These are phyloP conservation scores for Nemotelus nigrinus DNA, from an alignment of 2,888 invertebrate species.

Conservation along the genomic window DNA sequence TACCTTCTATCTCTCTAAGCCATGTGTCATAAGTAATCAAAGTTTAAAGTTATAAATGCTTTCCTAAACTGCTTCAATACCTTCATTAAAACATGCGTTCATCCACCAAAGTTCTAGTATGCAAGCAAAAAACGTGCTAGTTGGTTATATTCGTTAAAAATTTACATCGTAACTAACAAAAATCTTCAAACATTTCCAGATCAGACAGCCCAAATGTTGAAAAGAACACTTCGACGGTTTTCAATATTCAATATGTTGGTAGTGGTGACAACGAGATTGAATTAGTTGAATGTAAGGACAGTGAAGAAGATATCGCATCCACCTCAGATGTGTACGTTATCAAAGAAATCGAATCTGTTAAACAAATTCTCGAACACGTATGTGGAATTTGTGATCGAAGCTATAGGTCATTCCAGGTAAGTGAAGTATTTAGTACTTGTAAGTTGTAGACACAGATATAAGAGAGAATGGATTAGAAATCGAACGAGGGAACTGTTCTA, in stretches of 20 bases:
- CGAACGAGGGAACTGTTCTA: too few species aligned
- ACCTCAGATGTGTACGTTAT: background rate
- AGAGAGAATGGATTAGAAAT: too few species aligned
- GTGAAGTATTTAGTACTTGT: slow-evolving; percentile 33
- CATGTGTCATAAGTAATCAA: too few species aligned
- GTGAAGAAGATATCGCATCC: slow-evolving; percentile 9
- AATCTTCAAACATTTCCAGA: background rate
- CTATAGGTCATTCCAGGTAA: slow-evolving; percentile 59
- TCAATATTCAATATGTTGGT: slow-evolving; percentile 29
- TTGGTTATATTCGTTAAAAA: too few species aligned
- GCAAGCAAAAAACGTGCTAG: too few species aligned
- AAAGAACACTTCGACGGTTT: slow-evolving; percentile 1
- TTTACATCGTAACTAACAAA: too few species aligned
- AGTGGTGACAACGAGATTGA: slow-evolving; percentile 46
- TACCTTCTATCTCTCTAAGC: too few species aligned
- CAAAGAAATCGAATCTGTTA: background rate
- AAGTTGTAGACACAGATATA: background rate
- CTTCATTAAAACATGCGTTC: too few species aligned
- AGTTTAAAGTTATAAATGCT: too few species aligned
- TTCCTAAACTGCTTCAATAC: too few species aligned
- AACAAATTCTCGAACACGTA: slow-evolving; percentile 61
- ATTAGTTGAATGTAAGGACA: slow-evolving; percentile 27
- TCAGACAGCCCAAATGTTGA: background rate
- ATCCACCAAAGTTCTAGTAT: too few species aligned
- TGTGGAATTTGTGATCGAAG: slow-evolving; percentile 63